phyloP scores from a whole-genome alignment of 2,888 invertebrate species.

The Pterostichus madidus region DNA sequence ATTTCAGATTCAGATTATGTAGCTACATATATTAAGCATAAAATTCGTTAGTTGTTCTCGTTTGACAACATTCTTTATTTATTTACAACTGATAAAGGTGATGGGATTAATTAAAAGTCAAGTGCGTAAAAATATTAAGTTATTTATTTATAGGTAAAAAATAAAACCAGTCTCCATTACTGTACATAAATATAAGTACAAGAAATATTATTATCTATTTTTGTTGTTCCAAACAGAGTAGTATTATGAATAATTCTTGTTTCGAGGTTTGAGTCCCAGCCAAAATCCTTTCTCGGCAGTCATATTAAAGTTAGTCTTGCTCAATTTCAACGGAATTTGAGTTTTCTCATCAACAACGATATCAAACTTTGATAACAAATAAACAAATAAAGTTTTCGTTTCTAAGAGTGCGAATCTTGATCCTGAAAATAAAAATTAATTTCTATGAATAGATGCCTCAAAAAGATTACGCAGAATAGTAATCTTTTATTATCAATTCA shows the following conservation, averaged over 20 bases:
- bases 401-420: conserved; percentile 73
- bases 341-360: conserved; percentile 71
- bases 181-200: no score
- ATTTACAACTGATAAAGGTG: no score
- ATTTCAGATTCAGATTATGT: no score
- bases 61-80: no score
- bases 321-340: conserved; percentile 70
- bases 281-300: conserved; percentile 70
- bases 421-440: conserved; percentile 24
- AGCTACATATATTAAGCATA: no score
- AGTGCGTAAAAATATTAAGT: no score
- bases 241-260: not conserved
- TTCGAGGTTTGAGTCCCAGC: conserved; percentile 70
- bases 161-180: no score
- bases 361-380: conserved; percentile 71
- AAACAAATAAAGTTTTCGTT: conserved; percentile 71
- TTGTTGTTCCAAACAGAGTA: no score
- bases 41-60: no score
- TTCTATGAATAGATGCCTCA: not conserved
- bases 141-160: no score
- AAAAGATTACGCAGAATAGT: not conserved
- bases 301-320: conserved; percentile 69
- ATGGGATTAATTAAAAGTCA: no score
- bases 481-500: not conserved
- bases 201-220: no score